A percentile compares a stretch with the other conserved stretches of the same genome.
Evolutionary conservation across 2,797 vertebrate genomes (phyloP).

Genomic region (Alfaro cultratus): DNA sequence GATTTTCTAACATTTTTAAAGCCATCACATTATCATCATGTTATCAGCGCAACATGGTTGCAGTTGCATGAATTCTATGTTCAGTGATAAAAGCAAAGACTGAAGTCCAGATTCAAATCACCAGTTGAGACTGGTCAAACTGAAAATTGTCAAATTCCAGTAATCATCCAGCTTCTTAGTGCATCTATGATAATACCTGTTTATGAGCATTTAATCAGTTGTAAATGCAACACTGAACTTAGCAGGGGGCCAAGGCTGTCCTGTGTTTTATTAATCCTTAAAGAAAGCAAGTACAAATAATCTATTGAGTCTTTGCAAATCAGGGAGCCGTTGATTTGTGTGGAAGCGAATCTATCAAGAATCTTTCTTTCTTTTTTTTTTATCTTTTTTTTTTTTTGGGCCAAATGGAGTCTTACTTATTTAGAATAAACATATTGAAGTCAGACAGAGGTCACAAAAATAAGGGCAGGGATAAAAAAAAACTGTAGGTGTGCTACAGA

Average conservation of each 20-base stretch:
- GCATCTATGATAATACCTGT: slow-evolving; percentile 6
- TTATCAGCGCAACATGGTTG: not conserved
- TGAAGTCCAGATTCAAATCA: not conserved
- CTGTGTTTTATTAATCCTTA: slow-evolving; percentile 4
- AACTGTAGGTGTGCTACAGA: slow-evolving; percentile 26
- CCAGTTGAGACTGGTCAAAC: not conserved
- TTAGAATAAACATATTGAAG: slow-evolving; percentile 5
- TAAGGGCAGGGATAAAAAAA: slow-evolving; percentile 3
- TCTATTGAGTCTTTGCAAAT: slow-evolving; percentile 15
- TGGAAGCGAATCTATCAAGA: slow-evolving; percentile 9
- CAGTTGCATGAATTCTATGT: not conserved
- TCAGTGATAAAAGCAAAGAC: not conserved
- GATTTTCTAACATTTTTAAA: not conserved
- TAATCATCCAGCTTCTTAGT: not conserved
- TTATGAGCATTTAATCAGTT: not conserved
- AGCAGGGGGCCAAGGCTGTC: not conserved
- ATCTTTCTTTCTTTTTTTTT: slow-evolving; percentile 1
- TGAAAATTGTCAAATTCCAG: not conserved
- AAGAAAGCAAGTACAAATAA: slow-evolving; percentile 31
- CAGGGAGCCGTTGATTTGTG: slow-evolving; percentile 6
- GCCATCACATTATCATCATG: not conserved
- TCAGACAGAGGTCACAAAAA: not conserved
- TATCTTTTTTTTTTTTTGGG: not conserved
- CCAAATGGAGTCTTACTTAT: slow-evolving; percentile 40
- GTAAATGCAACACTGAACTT: slow-evolving; percentile 6